Conservation (phyloP, 2,888 invertebrate species). For the Drosophila colorata region DNA sequence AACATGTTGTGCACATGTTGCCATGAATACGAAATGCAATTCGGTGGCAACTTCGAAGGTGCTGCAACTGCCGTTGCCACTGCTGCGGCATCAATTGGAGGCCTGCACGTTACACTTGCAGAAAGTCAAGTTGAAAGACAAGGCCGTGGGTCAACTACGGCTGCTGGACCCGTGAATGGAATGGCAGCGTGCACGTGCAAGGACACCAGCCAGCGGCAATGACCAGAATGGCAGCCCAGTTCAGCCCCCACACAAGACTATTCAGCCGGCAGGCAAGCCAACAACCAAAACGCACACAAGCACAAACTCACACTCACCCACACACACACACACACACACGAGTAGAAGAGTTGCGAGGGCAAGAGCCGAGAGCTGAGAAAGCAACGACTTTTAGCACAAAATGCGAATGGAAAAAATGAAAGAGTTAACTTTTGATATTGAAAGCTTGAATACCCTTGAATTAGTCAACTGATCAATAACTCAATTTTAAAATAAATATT, state of each 20-base stretch:
- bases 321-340: not conserved
- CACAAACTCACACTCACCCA: not conserved
- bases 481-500: no score
- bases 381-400: constrained; percentile 24
- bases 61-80: constrained; percentile 24
- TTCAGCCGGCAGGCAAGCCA: constrained; percentile 48
- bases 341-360: not conserved
- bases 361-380: constrained; percentile 28
- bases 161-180: constrained; percentile 16
- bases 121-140: constrained; percentile 80
- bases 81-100: constrained; percentile 13
- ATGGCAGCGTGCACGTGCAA: constrained; percentile 42
- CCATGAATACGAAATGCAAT: constrained; percentile 74
- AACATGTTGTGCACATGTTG: constrained; percentile 52
- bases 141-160: constrained; percentile 66
- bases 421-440: no score
- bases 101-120: constrained; percentile 50
- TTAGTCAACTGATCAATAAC: not conserved
- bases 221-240: constrained; percentile 39
- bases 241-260: constrained; percentile 47
- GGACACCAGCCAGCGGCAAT: constrained; percentile 40
- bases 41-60: constrained; percentile 27
- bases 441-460: no score
- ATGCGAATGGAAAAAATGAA: constrained; percentile 11
- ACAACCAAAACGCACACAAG: constrained; percentile 21